These are phyloP conservation scores for Hyppa rectilinea DNA, from an alignment of 2,888 invertebrate species.

Conservation along the genomic window DNA sequence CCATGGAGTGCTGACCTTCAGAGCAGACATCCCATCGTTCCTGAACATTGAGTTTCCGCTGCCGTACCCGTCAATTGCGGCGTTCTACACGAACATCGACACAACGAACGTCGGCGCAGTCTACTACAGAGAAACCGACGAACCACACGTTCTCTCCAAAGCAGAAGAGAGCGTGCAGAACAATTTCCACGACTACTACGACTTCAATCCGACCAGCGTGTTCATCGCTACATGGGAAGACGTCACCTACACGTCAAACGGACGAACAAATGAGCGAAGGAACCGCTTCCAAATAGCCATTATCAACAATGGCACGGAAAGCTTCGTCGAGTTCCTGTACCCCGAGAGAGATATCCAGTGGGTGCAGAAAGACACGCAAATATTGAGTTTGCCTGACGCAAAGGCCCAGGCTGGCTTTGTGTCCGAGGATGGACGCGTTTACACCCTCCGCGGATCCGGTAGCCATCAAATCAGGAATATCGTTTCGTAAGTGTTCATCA, in stretches of 20 bases:
- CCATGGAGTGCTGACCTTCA: conserved; percentile 97
- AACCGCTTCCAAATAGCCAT: conserved; percentile 96
- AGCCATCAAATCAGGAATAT: conserved; percentile 96
- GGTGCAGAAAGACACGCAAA: conserved; percentile 95
- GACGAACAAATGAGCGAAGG: conserved; percentile 91
- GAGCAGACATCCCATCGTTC: conserved; percentile 96
- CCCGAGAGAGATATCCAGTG: conserved; percentile 97
- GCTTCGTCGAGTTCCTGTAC: conserved; percentile 97
- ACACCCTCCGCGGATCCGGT: conserved; percentile 96
- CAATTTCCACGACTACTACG: conserved; percentile 93
- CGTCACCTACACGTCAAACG: conserved; percentile 94
- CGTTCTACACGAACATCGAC: conserved; percentile 97
- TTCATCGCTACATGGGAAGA: conserved; percentile 97
- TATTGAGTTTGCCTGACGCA: conserved; percentile 95
- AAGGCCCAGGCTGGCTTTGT: conserved; percentile 98
- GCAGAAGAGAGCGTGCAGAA: conserved; percentile 93
- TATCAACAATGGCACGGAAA: conserved; percentile 94
- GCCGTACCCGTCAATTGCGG: conserved; percentile 97
- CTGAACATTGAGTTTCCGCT: conserved; percentile 97
- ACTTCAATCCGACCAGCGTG: conserved; percentile 94
- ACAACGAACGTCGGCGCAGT: conserved; percentile 93
- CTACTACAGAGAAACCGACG: conserved; percentile 93
- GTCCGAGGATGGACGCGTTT: conserved; percentile 94
- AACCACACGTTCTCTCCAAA: conserved; percentile 91
- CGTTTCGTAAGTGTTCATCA: conserved; percentile 91